Evolutionary conservation across 1,140 invertebrate species (phyloP), one percentile per base, ranked within the genome.

Genomic region (Aphelenchoides besseyi): DNA sequence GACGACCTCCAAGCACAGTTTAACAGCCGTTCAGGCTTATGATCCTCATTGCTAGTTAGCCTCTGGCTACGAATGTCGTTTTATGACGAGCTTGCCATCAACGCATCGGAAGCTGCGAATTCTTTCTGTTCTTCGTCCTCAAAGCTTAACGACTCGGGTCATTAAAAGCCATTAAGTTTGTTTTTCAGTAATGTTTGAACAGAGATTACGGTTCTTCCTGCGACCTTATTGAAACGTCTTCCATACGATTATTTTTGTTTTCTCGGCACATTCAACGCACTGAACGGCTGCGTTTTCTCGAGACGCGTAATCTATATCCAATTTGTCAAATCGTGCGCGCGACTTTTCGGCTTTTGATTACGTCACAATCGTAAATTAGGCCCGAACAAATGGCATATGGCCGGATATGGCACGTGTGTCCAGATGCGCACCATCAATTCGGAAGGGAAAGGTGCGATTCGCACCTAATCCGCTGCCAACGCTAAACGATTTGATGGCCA

Each of bases 361-460:
- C 41, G 41, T 48, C 41, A 48, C 41, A 23, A 48, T 48, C 41
- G 41, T 48, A 48, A 48, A 48, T 48, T 48, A 48, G 41, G 41
- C 12, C 12, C 41, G 41, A 12, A 23, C 41, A 23, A 48, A 23
- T 48, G 41, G 41, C 41, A 48, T 48, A 48, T 48, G 41, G 41
- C 41, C 41, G 41, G 41, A 48, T 48, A 23, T 48, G 12, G n/a
- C 41, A 48, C 12, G 23, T 48, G 41, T 23, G 41, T 23, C 41
- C 41, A 23, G 41, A 12, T 23, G 41, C 41, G 12, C 41, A 48
- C 23, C 41, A 48, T 16, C 41, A 48, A 16, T 23, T 23, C 41
- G 41, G 41, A 48, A 16, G 41, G 41, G 41, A 48, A 48, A 48
- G 41, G 41, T 48, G 41, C 41, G 41, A 48, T 48, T 48, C 23